phyloP scores from a whole-genome alignment of 2,888 invertebrate genomes.

The Cybosia mesomella region DNA sequence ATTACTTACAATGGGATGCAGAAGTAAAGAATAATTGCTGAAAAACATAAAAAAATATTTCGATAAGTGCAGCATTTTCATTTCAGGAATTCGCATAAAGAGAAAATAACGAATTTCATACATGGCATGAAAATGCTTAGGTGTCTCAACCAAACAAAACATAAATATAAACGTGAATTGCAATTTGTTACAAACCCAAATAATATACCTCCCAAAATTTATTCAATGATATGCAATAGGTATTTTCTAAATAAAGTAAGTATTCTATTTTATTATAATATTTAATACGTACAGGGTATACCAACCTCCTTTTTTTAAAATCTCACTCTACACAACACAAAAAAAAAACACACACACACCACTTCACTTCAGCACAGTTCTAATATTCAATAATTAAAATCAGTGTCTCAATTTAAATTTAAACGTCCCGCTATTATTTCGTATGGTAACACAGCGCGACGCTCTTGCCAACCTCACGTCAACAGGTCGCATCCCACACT shows the following conservation, averaged over 20 bases:
- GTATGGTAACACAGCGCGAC: constrained; percentile 53
- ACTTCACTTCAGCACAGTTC: constrained; percentile 30
- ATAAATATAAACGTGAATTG: too few relatives aligned
- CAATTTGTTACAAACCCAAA: too few relatives aligned
- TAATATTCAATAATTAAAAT: constrained; percentile 45
- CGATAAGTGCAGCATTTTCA: too few relatives aligned
- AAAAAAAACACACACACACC: constrained; percentile 16
- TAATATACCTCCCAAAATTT: background rate
- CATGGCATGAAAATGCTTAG: too few relatives aligned
- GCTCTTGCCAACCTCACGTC: constrained; percentile 77
- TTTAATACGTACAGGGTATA: constrained; percentile 23
- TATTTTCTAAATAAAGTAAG: background rate
- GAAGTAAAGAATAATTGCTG: too few relatives aligned
- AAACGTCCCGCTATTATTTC: constrained; percentile 61
- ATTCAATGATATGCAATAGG: background rate
- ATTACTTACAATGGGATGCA: too few relatives aligned
- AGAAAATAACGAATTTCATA: too few relatives aligned
- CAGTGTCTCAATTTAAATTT: constrained; percentile 55
- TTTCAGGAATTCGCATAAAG: too few relatives aligned
- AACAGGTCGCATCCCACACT: constrained; percentile 85
- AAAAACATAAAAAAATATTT: too few relatives aligned
- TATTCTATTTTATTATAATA: background rate
- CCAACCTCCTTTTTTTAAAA: constrained; percentile 29
- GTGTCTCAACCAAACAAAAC: too few relatives aligned
- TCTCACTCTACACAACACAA: constrained; percentile 34